Evolutionary conservation across 2,113 vertebrate genomes (phyloP), one percentile per base, ranked within the genome.

Genomic region (human): DNA sequence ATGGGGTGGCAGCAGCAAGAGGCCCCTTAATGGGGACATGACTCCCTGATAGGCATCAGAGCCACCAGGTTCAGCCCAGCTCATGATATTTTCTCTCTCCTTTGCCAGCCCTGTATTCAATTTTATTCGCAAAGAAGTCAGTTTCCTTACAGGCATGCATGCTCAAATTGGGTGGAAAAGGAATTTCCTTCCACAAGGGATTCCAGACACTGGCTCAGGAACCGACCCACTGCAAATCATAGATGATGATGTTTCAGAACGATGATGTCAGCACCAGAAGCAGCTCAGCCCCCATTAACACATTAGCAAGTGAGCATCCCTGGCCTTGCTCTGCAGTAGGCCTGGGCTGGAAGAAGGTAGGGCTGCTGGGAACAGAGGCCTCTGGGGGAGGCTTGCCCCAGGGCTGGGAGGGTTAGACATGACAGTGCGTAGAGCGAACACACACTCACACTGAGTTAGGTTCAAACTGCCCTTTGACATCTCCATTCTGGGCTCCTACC

Each of bases 291-390:
- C 50, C 75, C 40, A 45, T 89, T 93, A 85, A 88, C 96, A 95
- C 92, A 95, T 93, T 96, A 97, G 90, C 96, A 81, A 80, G 96
- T 12, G 64, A 68, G 40, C n/a, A 35, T 79, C 72, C 78, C 12
- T 43, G 81, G 64, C 76, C 25, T 79, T 35, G n/a, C 73, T 66
- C 48, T 57, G n/a, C 23, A 76, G 76, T 10, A 82, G 73, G 83
- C 43, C 72, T 59, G 50, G 61, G 85, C 81, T 35, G 25, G 79
- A 50, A 80, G 59, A 52, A 48, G 55, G 78, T 1, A 0, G 48
- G 5, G 20, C 38, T 30, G 11, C 27, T 38, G 57, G 57, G 48
- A 70, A 70, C 40, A 18, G 12, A 2, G 81, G 48, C n/a, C 66
- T 40, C 30, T 25, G 48, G 23, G 23, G 9, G 30, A 86, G 43